Evolutionary conservation across 2,797 vertebrate genomes (phyloP).

Genomic region (Pseudomugil tenellus): DNA sequence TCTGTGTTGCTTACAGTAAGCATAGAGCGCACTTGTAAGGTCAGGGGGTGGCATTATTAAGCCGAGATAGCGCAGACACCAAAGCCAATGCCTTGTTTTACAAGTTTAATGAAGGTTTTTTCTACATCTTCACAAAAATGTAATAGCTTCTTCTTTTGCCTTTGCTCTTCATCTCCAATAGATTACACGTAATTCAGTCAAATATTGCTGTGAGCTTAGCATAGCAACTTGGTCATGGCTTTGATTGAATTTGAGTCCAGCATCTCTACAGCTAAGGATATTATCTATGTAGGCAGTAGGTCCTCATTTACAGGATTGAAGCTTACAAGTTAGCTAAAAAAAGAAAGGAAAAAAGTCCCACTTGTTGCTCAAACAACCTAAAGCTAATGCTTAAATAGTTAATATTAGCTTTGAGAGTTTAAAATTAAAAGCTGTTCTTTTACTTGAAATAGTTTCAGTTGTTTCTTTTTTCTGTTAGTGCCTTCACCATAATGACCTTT

Average conservation of each 20-base stretch:
- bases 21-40: neutral
- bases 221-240: neutral
- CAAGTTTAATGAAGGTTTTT: neutral
- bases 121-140: neutral
- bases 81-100: neutral
- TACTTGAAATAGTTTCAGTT: neutral
- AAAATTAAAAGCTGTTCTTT: conserved; percentile 7
- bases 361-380: conserved; percentile 3
- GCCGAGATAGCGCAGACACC: neutral
- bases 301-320: neutral
- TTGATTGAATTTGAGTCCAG: neutral
- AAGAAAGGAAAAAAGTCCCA: neutral
- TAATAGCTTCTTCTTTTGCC: neutral
- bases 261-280: neutral
- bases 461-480: neutral
- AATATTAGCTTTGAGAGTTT: neutral
- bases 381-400: conserved; percentile 17
- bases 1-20: neutral
- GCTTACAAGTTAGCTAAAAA: neutral
- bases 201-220: neutral
- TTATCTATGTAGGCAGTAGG: neutral
- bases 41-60: neutral
- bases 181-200: neutral
- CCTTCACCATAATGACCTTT: neutral
- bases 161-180: neutral